phyloP scores from a whole-genome alignment of 2,113 vertebrate genomes.

The Mormyrus lacerda region DNA sequence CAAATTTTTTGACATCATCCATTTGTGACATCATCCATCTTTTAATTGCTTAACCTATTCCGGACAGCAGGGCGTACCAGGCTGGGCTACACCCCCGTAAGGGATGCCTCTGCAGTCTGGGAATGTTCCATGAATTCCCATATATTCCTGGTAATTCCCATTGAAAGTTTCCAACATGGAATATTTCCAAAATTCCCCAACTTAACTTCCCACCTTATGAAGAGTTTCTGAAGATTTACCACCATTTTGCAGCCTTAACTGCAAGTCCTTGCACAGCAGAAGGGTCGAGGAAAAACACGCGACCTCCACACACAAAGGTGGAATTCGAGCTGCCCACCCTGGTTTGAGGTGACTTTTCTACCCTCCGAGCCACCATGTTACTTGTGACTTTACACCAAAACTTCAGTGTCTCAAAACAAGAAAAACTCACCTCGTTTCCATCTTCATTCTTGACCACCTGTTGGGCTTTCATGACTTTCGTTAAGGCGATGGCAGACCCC shows the following conservation, averaged over 20 bases:
- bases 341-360: neutral
- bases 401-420: neutral
- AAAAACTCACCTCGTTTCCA: slow-evolving; percentile 75
- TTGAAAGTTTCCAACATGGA: too few species aligned
- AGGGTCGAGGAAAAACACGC: neutral
- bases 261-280: neutral
- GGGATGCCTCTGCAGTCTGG: neutral
- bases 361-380: neutral
- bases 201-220: too few species aligned
- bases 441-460: slow-evolving; percentile 83
- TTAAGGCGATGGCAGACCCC: slow-evolving; percentile 82
- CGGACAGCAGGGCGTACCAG: neutral
- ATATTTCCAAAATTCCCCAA: too few species aligned
- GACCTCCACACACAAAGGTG: neutral
- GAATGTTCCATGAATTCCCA: too few species aligned
- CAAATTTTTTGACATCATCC: too few species aligned
- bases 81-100: neutral
- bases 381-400: neutral
- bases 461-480: slow-evolving; percentile 86
- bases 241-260: neutral
- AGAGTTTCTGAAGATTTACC: too few species aligned
- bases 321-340: neutral
- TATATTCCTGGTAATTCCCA: too few species aligned
- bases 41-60: neutral
- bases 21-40: neutral